Evolutionary conservation across 1,140 invertebrate species (phyloP).

Genomic region (Drosophila sucinea): DNA sequence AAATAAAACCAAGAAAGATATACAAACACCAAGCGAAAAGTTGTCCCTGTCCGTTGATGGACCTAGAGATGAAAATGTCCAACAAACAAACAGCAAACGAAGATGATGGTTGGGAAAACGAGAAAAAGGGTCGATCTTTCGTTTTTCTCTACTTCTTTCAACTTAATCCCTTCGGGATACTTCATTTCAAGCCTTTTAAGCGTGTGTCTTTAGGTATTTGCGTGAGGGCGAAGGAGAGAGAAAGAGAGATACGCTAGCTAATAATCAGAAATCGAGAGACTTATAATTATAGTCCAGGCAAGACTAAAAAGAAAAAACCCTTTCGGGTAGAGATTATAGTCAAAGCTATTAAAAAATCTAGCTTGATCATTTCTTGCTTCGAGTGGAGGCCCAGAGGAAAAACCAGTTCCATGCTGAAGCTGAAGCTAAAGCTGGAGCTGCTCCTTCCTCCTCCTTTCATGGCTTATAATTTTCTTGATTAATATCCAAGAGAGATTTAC

Average conservation of each 20-base stretch:
- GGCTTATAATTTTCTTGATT: conserved; percentile 76
- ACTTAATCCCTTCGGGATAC: conserved; percentile 56
- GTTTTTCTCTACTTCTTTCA: conserved; percentile 24
- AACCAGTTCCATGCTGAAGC: conserved; percentile 38
- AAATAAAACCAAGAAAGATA: conserved; percentile 36
- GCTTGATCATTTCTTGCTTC: conserved; percentile 61
- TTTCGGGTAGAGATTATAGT: conserved; percentile 73
- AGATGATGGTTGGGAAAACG: conserved; percentile 21
- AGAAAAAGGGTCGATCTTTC: conserved; percentile 46
- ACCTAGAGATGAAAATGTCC: conserved; percentile 8
- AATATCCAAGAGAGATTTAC: conserved; percentile 77
- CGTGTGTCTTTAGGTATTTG: conserved; percentile 25
- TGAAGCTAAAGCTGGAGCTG: background rate
- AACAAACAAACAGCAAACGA: background rate
- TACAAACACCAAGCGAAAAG: conserved; percentile 47
- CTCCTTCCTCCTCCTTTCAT: conserved; percentile 32
- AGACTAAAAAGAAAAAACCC: conserved; percentile 59
- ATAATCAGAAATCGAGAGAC: conserved; percentile 61
- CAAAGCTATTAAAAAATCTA: conserved; percentile 78
- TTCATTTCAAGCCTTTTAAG: conserved; percentile 3
- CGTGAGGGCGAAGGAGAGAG: conserved; percentile 32
- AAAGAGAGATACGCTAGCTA: conserved; percentile 61
- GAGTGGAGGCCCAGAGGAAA: conserved; percentile 26
- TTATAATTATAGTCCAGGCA: conserved; percentile 65
- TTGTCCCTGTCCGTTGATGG: conserved; percentile 12